These are phyloP conservation scores for Fregata magnificens DNA, from an alignment of 2,113 vertebrate species.

Conservation along the genomic window DNA sequence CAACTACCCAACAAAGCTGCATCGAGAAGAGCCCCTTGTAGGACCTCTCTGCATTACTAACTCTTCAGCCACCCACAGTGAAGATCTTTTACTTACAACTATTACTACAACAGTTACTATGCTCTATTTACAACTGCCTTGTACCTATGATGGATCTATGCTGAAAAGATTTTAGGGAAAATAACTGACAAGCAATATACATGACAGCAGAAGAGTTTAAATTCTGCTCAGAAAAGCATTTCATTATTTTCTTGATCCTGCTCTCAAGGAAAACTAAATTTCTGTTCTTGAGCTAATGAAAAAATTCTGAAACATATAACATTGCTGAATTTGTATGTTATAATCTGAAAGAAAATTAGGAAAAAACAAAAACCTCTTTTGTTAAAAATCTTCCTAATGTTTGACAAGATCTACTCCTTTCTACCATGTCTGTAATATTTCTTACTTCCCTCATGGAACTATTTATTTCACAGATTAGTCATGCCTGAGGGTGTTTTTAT, in stretches of 20 bases:
- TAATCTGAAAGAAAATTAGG: neutral
- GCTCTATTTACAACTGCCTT: neutral
- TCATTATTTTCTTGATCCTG: neutral
- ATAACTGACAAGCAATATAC: neutral
- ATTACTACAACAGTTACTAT: neutral
- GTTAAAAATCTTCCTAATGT: neutral
- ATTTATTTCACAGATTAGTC: neutral
- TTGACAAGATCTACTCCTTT: neutral
- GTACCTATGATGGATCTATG: neutral
- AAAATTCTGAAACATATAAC: neutral
- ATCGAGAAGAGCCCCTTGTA: neutral
- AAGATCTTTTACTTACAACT: neutral
- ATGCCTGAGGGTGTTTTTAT: neutral
- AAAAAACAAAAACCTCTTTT: neutral
- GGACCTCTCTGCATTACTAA: neutral
- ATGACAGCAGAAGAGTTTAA: neutral
- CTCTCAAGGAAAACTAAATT: neutral
- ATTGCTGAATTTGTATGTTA: neutral
- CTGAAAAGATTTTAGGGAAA: neutral
- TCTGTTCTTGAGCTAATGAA: neutral
- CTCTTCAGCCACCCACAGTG: neutral
- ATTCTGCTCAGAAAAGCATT: neutral
- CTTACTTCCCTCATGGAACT: neutral
- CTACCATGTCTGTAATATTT: neutral
- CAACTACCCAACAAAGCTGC: neutral